phyloP scores from a whole-genome alignment of 2,113 vertebrate species.

The Poeciliopsis retropinna region DNA sequence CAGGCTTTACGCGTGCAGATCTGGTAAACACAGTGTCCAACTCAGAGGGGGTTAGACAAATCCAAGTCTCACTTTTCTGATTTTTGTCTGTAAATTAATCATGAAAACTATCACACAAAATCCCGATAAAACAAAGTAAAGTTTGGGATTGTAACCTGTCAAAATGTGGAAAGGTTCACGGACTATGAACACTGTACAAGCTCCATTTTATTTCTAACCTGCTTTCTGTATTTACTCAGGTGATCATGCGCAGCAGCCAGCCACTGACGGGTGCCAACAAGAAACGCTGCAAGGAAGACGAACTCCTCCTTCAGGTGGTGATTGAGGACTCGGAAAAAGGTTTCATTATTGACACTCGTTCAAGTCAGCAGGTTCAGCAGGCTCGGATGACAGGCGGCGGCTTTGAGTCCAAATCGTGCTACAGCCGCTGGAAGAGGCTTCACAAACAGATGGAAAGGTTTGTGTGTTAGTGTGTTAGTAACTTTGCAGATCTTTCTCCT shows the following conservation, averaged over 20 bases:
- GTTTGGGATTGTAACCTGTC: background rate
- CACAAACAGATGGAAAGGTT: conserved; percentile 86
- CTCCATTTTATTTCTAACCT: background rate
- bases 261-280: conserved; percentile 83
- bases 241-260: conserved; percentile 86
- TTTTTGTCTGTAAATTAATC: background rate
- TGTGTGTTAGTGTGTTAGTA: background rate
- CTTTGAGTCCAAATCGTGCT: conserved; percentile 83
- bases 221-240: conserved; percentile 60
- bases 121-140: background rate
- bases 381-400: conserved; percentile 80
- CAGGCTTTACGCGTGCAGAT: too few species aligned
- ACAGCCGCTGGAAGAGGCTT: conserved; percentile 81
- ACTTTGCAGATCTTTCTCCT: background rate
- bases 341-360: conserved; percentile 85
- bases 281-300: conserved; percentile 83
- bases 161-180: background rate
- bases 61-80: background rate
- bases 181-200: background rate
- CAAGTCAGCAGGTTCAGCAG: conserved; percentile 83
- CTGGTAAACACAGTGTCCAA: too few species aligned
- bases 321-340: conserved; percentile 65
- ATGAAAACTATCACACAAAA: background rate
- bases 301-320: conserved; percentile 75
- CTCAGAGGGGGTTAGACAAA: too few species aligned